Conservation (phyloP, 1,140 invertebrate species). For the Leucophenga varia region DNA sequence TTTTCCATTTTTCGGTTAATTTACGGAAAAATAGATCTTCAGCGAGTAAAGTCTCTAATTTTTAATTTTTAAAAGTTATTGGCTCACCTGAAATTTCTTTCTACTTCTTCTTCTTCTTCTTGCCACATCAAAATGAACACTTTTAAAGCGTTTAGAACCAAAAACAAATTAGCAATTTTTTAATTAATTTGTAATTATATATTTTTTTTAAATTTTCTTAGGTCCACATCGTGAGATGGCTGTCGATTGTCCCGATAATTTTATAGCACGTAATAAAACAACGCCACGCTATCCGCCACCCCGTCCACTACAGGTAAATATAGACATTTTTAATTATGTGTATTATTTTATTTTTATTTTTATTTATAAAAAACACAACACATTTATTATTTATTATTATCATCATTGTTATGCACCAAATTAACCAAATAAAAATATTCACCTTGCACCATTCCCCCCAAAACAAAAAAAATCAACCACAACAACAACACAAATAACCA, state of each 20-base stretch:
- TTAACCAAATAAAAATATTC: slow-evolving; percentile 2
- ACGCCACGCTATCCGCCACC: slow-evolving; percentile 87
- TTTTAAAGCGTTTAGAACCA: too few relatives aligned
- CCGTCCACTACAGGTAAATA: slow-evolving; percentile 60
- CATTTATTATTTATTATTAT: too few relatives aligned
- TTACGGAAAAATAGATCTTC: too few relatives aligned
- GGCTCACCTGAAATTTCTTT: neutral
- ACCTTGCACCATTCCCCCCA: too few relatives aligned
- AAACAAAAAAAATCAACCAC: slow-evolving; percentile 8
- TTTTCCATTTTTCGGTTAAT: too few relatives aligned
- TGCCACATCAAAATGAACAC: too few relatives aligned
- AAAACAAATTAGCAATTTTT: too few relatives aligned
- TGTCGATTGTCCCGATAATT: slow-evolving; percentile 95
- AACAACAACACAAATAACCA: slow-evolving; percentile 5
- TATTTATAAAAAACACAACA: neutral
- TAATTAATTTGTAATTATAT: too few relatives aligned
- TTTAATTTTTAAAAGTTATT: neutral
- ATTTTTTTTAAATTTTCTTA: slow-evolving; percentile 43
- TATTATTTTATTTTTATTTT: neutral
- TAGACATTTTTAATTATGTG: neutral
- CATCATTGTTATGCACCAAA: too few relatives aligned
- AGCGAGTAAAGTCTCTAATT: too few relatives aligned
- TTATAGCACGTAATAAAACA: slow-evolving; percentile 87
- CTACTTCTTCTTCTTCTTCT: too few relatives aligned
- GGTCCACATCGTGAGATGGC: slow-evolving; percentile 94